Base-by-base conservation (phyloP, 2,113 vertebrate genomes). In the Phyllostomus hastatus region DNA sequence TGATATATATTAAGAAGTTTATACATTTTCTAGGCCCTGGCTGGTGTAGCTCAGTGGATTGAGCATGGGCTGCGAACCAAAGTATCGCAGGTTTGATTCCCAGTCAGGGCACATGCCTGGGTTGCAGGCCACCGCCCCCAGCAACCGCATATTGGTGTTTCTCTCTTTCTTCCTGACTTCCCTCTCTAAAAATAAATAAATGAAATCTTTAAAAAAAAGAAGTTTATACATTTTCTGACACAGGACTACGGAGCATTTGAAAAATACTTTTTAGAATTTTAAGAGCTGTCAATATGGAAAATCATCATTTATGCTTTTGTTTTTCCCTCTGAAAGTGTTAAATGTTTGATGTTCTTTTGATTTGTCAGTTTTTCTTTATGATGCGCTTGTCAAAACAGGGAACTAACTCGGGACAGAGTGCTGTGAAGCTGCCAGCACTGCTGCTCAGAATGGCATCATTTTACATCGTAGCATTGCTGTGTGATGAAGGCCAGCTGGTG, bases 401-500 rank as follows among this genome's bases (percentile, higher is more conserved):
- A 75, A 41, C 82, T 98, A 96, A 88, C 76, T 97, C 86, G 93
- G 90, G 96, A 83, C 38, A 54, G 59, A 82, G 81, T 93, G 41
- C 92, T 69, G 82, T 52, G 48, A 97, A 95, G 96, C 92, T 97
- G 96, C 89, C 97, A 97, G 46, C 81, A 19, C 52, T 31, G 66
- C 96, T 96, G 17, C 98, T 98, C 94, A 97, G 95, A 87, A 94
- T 97, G 95, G 95, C 96, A 97, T 98, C 95, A 95, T 98, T 98
- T 97, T 79, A 64, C 85, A 95, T 95, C 97, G 87, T 97, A 96
- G 82, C 61, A 28, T 87, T 96, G 61, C 95, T 97, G 72, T 97
- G 72, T 93, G 89, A 93, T 97, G 97, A 95, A 97, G 97, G 96
- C 97, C 98, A 98, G 98, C 98, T 98, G 98, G 96, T 97, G 96